Percentiles rank a stretch among this genome's conserved stretches.
Evolutionary conservation across 2,888 invertebrate genomes (phyloP).

Genomic region (Desoria tigrina): DNA sequence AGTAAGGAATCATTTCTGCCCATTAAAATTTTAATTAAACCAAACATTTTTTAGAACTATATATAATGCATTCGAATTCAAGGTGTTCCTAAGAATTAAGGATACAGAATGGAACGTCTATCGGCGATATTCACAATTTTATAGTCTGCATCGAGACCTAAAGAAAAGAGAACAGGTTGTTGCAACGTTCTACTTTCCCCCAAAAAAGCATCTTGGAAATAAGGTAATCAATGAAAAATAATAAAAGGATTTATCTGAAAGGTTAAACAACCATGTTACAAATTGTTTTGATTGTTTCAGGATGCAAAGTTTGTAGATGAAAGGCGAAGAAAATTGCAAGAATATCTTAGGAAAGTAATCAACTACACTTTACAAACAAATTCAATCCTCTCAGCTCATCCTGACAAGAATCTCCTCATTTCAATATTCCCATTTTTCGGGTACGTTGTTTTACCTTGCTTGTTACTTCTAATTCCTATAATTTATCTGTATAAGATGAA

Average conservation of each 20-base stretch:
- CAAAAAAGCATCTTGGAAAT: slow-evolving; percentile 90
- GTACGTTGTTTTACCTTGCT: slow-evolving; percentile 58
- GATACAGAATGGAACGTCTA: slow-evolving; percentile 96
- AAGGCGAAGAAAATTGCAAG: slow-evolving; percentile 78
- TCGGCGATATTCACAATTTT: slow-evolving; percentile 88
- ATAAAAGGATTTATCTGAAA: too few relatives aligned
- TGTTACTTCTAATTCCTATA: neutral
- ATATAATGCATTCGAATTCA: too few relatives aligned
- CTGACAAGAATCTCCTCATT: slow-evolving; percentile 75
- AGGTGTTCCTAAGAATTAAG: slow-evolving; percentile 78
- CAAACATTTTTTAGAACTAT: neutral
- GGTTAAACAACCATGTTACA: too few relatives aligned
- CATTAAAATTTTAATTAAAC: neutral
- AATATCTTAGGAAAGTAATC: slow-evolving; percentile 76
- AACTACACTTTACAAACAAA: slow-evolving; percentile 68
- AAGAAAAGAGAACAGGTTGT: slow-evolving; percentile 80
- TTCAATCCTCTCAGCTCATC: slow-evolving; percentile 74
- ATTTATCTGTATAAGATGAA: neutral
- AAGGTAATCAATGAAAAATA: slow-evolving; percentile 72
- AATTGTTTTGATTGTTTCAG: slow-evolving; percentile 57
- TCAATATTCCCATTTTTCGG: slow-evolving; percentile 85
- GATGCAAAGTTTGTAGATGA: slow-evolving; percentile 84
- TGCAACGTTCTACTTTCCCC: slow-evolving; percentile 84
- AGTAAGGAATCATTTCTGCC: slow-evolving; percentile 60
- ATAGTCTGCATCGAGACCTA: slow-evolving; percentile 78